Conservation (phyloP, 1,140 invertebrate species). For the Elymnias hypermnestra region DNA sequence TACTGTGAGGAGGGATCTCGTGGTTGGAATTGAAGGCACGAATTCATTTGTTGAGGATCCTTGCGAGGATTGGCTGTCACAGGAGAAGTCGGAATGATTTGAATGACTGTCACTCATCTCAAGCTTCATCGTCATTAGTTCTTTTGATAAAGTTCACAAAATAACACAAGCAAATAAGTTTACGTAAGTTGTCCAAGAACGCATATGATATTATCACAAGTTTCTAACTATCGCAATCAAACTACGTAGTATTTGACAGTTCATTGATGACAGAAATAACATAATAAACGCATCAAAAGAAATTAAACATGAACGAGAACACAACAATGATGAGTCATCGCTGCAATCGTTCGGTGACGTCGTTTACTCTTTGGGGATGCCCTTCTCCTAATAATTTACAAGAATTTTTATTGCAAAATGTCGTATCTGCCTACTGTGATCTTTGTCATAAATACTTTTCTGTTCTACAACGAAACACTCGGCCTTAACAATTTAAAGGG, state of each 20-base stretch:
- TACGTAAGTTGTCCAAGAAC: constrained; percentile 41
- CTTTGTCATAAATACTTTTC: constrained; percentile 44
- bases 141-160: constrained; percentile 27
- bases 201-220: constrained; percentile 31
- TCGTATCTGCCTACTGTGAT: constrained; percentile 50
- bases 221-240: constrained; percentile 28
- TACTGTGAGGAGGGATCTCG: constrained; percentile 54
- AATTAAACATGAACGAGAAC: constrained; percentile 55
- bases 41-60: constrained; percentile 68
- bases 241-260: constrained; percentile 47
- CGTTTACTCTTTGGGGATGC: constrained; percentile 65
- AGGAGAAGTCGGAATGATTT: constrained; percentile 65
- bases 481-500: constrained; percentile 45
- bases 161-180: constrained; percentile 34
- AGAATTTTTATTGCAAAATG: constrained; percentile 38
- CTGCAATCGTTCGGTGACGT: constrained; percentile 57
- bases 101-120: constrained; percentile 68
- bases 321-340: constrained; percentile 72
- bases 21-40: constrained; percentile 45
- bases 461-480: constrained; percentile 24
- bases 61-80: constrained; percentile 66
- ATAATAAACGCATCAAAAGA: constrained; percentile 50
- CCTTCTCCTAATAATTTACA: constrained; percentile 63
- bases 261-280: constrained; percentile 52
- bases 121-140: constrained; percentile 69